Conservation (phyloP, 2,113 vertebrate species). For the Actenoides hombroni region DNA sequence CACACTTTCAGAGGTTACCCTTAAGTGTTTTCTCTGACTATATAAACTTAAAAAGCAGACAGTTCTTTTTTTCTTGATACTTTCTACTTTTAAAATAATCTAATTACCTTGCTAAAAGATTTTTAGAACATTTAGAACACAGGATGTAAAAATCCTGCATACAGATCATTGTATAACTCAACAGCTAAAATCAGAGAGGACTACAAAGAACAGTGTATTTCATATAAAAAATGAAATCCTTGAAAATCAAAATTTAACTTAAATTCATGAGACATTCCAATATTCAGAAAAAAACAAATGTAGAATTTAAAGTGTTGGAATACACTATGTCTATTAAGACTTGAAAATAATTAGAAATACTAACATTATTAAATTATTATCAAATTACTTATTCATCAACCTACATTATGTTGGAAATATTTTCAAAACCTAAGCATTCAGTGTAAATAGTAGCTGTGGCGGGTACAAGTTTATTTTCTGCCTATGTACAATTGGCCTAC, state of each 20-base stretch:
- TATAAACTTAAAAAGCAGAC: neutral
- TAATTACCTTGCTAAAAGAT: neutral
- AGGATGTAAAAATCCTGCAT: neutral
- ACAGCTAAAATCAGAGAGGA: neutral
- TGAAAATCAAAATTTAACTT: neutral
- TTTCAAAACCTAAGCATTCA: neutral
- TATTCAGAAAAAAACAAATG: neutral
- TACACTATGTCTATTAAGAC: neutral
- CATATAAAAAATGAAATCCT: neutral
- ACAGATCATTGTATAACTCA: neutral
- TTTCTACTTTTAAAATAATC: neutral
- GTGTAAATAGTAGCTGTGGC: neutral
- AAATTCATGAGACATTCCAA: neutral
- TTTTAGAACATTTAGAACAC: neutral
- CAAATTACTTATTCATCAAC: neutral
- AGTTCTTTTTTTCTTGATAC: neutral
- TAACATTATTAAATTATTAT: neutral
- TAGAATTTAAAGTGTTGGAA: neutral
- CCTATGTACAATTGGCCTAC: accelerated
- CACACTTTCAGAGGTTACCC: neutral
- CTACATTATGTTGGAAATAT: too few relatives aligned
- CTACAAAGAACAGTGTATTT: neutral
- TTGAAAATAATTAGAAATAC: neutral
- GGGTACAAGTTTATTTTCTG: neutral
- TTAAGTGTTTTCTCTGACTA: neutral